phyloP scores from a whole-genome alignment of 2,113 vertebrate genomes.

The Madoqua kirkii region DNA sequence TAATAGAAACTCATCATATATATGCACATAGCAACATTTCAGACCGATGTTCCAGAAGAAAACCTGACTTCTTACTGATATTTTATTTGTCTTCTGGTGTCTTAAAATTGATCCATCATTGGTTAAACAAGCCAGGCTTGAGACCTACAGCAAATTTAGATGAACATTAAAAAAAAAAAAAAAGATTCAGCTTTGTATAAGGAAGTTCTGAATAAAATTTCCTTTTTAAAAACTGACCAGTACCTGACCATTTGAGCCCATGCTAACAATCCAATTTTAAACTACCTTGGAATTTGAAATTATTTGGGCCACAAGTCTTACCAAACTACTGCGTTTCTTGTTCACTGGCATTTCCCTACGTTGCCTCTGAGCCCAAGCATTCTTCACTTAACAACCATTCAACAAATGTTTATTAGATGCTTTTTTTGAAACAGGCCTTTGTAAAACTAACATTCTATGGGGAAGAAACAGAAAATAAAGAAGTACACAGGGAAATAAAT shows the following conservation, averaged over 20 bases:
- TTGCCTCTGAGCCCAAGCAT: background rate
- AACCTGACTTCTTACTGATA: background rate
- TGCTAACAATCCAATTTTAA: background rate
- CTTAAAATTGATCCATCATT: background rate
- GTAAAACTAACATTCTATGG: background rate
- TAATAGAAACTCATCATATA: background rate
- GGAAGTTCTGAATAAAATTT: background rate
- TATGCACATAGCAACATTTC: background rate
- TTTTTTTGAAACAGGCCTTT: background rate
- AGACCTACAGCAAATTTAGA: background rate
- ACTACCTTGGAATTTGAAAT: background rate
- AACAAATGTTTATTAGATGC: background rate
- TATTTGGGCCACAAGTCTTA: background rate
- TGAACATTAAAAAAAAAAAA: background rate
- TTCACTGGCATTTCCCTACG: background rate
- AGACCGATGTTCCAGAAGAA: background rate
- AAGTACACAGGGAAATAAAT: background rate
- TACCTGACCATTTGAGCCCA: background rate
- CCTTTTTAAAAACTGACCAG: background rate
- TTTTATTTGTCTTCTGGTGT: background rate
- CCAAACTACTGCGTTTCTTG: background rate
- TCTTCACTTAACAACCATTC: background rate
- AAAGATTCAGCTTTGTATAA: background rate
- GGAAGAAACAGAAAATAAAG: constrained; percentile 2
- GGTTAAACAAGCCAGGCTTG: background rate